Base-by-base conservation (phyloP, 2,888 invertebrate genomes). In the Drosophila leonis region DNA sequence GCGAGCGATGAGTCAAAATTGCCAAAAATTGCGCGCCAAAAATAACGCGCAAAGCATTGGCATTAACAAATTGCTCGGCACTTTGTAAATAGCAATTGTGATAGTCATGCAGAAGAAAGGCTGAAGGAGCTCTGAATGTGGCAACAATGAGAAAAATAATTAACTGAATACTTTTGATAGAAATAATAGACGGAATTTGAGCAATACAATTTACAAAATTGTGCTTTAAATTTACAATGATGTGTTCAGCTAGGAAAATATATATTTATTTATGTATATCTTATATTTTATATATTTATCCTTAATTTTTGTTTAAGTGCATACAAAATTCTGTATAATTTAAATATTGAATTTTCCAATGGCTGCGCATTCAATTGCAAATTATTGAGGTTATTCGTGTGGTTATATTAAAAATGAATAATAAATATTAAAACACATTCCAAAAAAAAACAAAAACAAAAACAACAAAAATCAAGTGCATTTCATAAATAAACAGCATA, bases 11-110 rank as follows among this genome's bases (percentile, higher is more conserved):
- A 79, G 73, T 79, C 78, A 79, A 79, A 77, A 63, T 63, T 18
- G 39, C 65, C 76, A 57, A 72, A 75, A 68, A 80, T 73, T 79
- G 78, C 78, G 81, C 78, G 78, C 78, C 78, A 79, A 79, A 79
- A 79, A 79, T 80, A 78, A 74, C n/a, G 70, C 41, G 27, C 37
- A 56, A 69, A 66, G 49, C 60, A 64, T 65, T 76, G 77, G 61
- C 78, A 76, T 69, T 72, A 69, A 76, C 72, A 76, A 76, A 78
- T 78, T 72, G 55, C 35, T 55, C 24, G 27, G 37, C 54, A 76
- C 37, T 76, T 76, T 76, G 73, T 68, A 78, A 71, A 80, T 75
- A 72, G 55, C 80, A 78, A 76, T 71, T 80, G 76, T 42, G 63
- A 71, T 56, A 75, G 67, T 76, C 76, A 78, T 59, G 48, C 27